A percentile compares a stretch with the other conserved stretches of the same genome.
Evolutionary conservation across 2,113 vertebrate species (phyloP).

Genomic region (Lepus europaeus): DNA sequence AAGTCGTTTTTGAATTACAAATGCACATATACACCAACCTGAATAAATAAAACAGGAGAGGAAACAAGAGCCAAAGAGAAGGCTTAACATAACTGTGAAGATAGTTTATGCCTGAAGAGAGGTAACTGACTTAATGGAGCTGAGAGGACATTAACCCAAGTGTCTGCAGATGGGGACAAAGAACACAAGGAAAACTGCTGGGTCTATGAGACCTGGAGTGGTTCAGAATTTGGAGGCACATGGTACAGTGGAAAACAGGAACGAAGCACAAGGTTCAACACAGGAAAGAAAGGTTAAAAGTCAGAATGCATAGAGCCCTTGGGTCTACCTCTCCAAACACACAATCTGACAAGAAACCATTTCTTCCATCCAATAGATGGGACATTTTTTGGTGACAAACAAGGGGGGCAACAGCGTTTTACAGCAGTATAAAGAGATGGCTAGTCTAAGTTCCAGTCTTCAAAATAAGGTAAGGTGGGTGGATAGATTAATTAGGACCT

Average conservation of each 20-base stretch:
- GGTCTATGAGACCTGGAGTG: neutral
- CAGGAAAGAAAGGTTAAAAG: neutral
- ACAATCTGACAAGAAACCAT: neutral
- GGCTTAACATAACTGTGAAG: neutral
- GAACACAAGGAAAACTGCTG: neutral
- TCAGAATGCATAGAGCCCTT: neutral
- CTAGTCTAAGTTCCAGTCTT: neutral
- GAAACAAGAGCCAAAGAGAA: neutral
- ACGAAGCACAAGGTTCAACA: neutral
- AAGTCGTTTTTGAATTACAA: no score
- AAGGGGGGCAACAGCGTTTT: neutral
- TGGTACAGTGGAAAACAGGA: neutral
- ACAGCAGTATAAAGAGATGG: neutral
- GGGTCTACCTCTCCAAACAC: neutral
- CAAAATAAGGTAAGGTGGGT: neutral
- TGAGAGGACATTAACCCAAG: neutral
- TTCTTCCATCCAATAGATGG: neutral
- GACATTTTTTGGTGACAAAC: neutral
- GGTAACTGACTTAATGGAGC: neutral
- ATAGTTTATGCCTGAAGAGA: neutral
- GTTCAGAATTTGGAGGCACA: neutral
- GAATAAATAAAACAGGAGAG: neutral
- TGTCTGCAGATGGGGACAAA: neutral
- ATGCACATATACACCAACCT: no score
- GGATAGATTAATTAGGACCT: neutral